Percentiles rank a stretch among this genome's conserved stretches.
Evolutionary conservation across 2,888 invertebrate genomes (phyloP).

Genomic region (Drosophila cognata): DNA sequence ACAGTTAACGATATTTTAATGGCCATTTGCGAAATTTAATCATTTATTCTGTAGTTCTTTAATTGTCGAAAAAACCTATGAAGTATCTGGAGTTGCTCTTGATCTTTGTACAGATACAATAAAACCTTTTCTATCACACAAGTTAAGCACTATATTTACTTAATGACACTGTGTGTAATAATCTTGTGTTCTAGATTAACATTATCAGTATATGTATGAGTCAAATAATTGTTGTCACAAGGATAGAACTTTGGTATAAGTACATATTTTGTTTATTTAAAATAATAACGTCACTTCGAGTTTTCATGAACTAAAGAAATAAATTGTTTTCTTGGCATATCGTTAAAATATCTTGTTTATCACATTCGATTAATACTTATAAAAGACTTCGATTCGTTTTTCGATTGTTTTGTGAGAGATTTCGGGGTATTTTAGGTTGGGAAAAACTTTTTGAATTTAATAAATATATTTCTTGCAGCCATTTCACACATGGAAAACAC

Average conservation of each 20-base stretch:
- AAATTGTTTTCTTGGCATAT: neutral
- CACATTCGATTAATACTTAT: neutral
- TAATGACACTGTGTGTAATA: no score
- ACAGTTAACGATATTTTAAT: neutral
- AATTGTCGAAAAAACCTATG: neutral
- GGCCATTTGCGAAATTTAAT: no score
- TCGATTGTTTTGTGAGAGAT: neutral
- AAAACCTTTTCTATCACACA: neutral
- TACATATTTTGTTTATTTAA: neutral
- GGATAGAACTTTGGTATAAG: neutral
- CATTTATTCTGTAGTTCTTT: neutral
- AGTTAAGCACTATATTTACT: no score
- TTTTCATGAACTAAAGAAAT: neutral
- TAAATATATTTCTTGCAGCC: neutral
- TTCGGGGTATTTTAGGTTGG: neutral
- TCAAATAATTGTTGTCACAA: neutral
- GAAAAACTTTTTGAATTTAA: neutral
- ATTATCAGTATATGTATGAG: neutral
- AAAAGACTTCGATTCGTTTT: neutral
- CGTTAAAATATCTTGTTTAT: neutral
- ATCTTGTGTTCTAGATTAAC: no score
- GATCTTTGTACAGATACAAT: slow-evolving; percentile 3
- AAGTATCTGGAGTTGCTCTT: neutral
- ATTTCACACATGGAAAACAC: neutral
- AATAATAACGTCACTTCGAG: neutral